These are phyloP conservation scores for Artibeus lituratus DNA, from an alignment of 2,797 vertebrate genomes.

Conservation along the genomic window DNA sequence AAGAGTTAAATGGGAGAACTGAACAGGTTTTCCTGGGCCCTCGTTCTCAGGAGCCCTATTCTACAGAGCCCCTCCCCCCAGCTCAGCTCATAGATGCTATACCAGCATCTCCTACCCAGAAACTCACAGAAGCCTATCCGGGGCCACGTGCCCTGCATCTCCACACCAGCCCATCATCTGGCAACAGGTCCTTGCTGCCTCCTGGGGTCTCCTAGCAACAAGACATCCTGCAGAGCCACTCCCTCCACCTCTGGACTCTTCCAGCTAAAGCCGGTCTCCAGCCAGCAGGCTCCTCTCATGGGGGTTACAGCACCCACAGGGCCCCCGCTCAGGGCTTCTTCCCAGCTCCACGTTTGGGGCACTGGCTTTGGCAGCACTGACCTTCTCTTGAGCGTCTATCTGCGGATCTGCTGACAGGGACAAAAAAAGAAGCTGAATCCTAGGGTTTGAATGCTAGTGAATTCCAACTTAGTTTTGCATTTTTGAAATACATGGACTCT, in stretches of 20 bases:
- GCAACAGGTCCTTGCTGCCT: neutral
- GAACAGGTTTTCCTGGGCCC: neutral
- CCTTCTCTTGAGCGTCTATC: slow-evolving; percentile 16
- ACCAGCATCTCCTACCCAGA: neutral
- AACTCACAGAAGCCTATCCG: slow-evolving; percentile 11
- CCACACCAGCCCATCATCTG: slow-evolving; percentile 1
- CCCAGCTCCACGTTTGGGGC: neutral
- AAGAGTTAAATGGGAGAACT: neutral
- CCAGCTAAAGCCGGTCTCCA: neutral
- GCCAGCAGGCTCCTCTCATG: neutral
- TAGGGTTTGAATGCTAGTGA: neutral
- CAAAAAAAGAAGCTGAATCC: slow-evolving; percentile 36
- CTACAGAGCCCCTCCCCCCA: neutral
- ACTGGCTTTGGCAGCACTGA: neutral
- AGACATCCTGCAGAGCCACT: neutral
- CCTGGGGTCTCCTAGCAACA: slow-evolving; percentile 48
- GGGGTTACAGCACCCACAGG: neutral
- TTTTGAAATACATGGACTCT: slow-evolving; percentile 38
- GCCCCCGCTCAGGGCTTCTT: neutral
- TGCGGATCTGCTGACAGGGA: slow-evolving; percentile 34
- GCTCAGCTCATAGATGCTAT: neutral
- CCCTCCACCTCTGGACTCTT: slow-evolving; percentile 40
- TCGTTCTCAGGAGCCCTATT: neutral
- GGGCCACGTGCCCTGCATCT: neutral
- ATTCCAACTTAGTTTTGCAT: slow-evolving; percentile 16